phyloP scores from a whole-genome alignment of 2,113 vertebrate species.

The Galbula dea region DNA sequence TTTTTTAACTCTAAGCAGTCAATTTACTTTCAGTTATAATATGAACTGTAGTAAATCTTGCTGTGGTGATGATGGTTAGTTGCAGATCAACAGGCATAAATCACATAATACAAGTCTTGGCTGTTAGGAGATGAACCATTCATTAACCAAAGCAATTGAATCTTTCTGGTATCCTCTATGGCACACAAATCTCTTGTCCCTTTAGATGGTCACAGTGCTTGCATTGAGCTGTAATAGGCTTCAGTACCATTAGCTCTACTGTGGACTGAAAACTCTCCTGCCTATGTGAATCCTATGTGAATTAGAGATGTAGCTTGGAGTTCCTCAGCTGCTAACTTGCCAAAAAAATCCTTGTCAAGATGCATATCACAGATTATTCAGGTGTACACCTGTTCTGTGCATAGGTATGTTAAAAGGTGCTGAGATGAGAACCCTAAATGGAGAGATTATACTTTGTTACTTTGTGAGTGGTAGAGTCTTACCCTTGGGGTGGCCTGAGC shows the following conservation, averaged over 20 bases:
- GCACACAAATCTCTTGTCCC: fast-evolving
- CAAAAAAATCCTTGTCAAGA: not conserved
- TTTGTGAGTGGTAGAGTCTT: not conserved
- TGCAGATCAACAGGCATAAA: not conserved
- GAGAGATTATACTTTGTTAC: not conserved
- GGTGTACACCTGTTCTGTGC: not conserved
- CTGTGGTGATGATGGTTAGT: not conserved
- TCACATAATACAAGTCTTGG: not conserved
- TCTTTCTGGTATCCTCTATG: not conserved
- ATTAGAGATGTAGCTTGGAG: not conserved
- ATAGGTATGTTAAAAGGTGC: not conserved
- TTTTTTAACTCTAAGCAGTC: not conserved
- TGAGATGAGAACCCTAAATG: not conserved
- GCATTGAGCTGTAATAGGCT: not conserved
- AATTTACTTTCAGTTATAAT: not conserved
- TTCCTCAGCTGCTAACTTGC: not conserved
- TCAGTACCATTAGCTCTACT: not conserved
- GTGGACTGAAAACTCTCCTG: not conserved
- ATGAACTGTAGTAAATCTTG: not conserved
- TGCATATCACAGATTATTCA: not conserved
- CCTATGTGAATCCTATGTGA: not conserved
- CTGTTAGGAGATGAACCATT: not conserved
- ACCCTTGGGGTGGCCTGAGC: not conserved
- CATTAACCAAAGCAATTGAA: not conserved
- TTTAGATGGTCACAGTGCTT: not conserved